Evolutionary conservation across 2,113 vertebrate species (phyloP), one percentile per base, ranked within the genome.

Genomic region (Phaethornis superciliosus): DNA sequence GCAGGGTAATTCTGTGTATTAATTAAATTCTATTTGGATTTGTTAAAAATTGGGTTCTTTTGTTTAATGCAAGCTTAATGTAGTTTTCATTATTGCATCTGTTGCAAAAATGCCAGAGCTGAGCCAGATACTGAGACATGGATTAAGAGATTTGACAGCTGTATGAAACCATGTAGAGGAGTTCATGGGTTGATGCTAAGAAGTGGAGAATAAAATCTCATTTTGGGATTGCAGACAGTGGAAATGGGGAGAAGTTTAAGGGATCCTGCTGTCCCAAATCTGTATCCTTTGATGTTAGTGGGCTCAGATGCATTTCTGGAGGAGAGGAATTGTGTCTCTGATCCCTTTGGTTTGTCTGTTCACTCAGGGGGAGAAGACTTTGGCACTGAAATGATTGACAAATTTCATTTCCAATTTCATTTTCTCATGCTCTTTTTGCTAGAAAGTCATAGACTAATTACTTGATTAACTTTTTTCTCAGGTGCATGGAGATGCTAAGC

Each of bases 201-300:
- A 28, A 75, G 11, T 9, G 3, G 44, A 46, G 90, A 84, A 6
- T 26, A 19, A 84, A 78, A 71, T 86, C 65, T 72, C 35, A 1
- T 44, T 69, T 78, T 11, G 18, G 33, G 52, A 2, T 55, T 85
- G 60, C 56, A 68, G 37, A 10, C 1, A 40, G 40, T 52, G 69
- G 44, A 68, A 63, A 40, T 0, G 8, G 13, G 8, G 28, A 19
- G 63, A 23, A 24, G 7, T 62, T 28, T 21, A 27, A 72, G 80
- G 56, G 28, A 12, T 55, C 3, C 0, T 8, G 1, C 15, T 69
- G 33, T 42, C 72, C 72, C n/a, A 62, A 9, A 26, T 11, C 15
- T 4, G 0, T 0, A 0, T 14, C 3, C 10, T 65, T 69, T 24
- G 49, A 3, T 82, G 85, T 15, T 16, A 0, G 20, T 30, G 44